Evolutionary conservation across 1,140 invertebrate genomes (phyloP).

Genomic region (Ceratitis capitata): DNA sequence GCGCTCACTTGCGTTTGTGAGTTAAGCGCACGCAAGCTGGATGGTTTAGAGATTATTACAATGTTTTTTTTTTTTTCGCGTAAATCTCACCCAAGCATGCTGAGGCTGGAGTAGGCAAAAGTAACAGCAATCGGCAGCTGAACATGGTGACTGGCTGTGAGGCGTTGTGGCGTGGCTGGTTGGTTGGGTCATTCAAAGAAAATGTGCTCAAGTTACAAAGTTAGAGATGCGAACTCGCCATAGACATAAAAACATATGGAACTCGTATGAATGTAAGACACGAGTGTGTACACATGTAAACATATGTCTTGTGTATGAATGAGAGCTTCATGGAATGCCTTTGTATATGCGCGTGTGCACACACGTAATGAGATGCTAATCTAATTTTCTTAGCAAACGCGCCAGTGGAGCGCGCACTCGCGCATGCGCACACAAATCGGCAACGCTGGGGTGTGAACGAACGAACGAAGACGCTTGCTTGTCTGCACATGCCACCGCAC

Average conservation of each 20-base stretch:
- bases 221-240: background rate
- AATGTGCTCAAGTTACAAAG: slow-evolving; percentile 15
- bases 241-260: background rate
- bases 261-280: background rate
- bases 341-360: background rate
- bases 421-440: slow-evolving; percentile 20
- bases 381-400: slow-evolving; percentile 37
- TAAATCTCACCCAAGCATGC: background rate
- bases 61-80: background rate
- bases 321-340: background rate
- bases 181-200: slow-evolving; percentile 21
- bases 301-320: background rate
- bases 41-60: background rate
- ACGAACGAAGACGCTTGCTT: background rate
- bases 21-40: background rate
- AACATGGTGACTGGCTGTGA: no score
- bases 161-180: background rate
- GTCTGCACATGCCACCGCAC: background rate
- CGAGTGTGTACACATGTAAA: background rate
- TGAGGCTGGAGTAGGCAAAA: background rate
- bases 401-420: slow-evolving; percentile 23
- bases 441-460: background rate
- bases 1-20: background rate
- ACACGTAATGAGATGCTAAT: slow-evolving; percentile 34
- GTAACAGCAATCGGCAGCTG: background rate